Evolutionary conservation across 2,113 vertebrate genomes (phyloP).

Genomic region (Oreochromis tanganicae): DNA sequence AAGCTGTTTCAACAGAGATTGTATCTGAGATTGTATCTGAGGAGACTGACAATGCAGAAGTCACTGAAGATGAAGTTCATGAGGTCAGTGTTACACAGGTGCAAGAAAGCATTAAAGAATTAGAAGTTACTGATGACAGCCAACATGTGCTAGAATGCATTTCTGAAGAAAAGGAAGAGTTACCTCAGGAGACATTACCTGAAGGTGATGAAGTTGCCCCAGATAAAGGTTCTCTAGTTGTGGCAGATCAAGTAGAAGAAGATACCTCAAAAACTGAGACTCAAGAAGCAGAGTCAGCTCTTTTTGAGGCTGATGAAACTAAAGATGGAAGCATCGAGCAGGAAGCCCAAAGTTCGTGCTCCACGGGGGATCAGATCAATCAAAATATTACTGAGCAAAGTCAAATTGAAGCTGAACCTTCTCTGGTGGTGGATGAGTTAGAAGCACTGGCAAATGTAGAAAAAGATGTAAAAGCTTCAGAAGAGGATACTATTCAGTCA

Average conservation of each 20-base stretch:
- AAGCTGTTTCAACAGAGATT: constrained; percentile 33
- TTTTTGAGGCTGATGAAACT: neutral
- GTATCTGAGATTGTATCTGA: constrained; percentile 8
- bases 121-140: neutral
- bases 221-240: neutral
- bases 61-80: constrained; percentile 19
- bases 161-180: neutral
- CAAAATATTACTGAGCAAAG: neutral
- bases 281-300: neutral
- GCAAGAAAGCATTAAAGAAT: neutral
- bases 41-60: constrained; percentile 10
- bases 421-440: neutral
- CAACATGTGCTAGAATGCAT: neutral
- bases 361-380: neutral
- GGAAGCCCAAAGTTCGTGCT: neutral
- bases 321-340: neutral
- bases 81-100: neutral
- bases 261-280: neutral
- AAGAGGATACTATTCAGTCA: neutral
- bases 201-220: neutral
- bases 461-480: neutral
- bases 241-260: neutral
- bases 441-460: neutral
- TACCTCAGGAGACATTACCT: neutral
- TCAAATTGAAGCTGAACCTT: neutral